These are phyloP conservation scores for Pardalotus punctatus DNA, from an alignment of 2,113 vertebrate genomes.

Conservation along the genomic window DNA sequence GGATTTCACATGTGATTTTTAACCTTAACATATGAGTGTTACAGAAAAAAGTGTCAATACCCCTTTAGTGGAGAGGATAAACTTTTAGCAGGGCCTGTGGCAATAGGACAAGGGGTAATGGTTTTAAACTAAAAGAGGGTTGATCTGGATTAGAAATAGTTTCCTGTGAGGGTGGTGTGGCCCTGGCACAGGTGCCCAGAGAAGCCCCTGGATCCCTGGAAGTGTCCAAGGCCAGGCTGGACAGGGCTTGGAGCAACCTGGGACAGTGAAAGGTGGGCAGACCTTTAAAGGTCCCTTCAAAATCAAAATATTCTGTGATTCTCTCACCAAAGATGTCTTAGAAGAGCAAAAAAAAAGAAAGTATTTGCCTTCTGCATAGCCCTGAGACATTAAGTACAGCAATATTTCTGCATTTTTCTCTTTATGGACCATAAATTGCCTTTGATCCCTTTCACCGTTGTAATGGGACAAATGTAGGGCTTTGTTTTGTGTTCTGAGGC, in stretches of 20 bases:
- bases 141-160: neutral
- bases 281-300: neutral
- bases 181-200: neutral
- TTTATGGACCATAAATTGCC: neutral
- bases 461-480: neutral
- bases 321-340: neutral
- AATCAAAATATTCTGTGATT: neutral
- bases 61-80: neutral
- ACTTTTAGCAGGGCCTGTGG: neutral
- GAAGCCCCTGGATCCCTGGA: neutral
- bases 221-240: neutral
- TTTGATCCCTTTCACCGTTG: neutral
- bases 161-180: neutral
- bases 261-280: neutral
- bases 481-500: neutral
- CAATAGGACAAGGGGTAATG: neutral
- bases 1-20: neutral
- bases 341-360: too few relatives aligned
- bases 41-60: neutral
- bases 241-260: accelerated
- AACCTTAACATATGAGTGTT: neutral
- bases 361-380: neutral
- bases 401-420: neutral
- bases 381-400: neutral
- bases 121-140: neutral